Base-by-base conservation (phyloP, 2,113 vertebrate genomes). In the Sphyrna mokarran region DNA sequence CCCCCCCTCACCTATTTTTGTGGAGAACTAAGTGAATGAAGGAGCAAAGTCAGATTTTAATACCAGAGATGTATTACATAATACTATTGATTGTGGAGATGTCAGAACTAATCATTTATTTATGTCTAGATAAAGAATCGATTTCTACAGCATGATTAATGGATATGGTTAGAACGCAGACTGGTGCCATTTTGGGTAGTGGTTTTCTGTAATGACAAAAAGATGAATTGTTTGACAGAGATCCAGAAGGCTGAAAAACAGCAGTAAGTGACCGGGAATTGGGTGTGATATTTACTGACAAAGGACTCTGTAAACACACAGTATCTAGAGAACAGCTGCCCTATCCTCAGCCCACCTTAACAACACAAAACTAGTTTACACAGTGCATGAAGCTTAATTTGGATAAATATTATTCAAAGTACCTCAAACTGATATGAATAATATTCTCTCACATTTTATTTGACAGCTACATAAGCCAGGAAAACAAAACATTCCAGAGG, bases 331-430 rank as follows among this genome's bases (percentile, higher is more conserved):
- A 98, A 97, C 98, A 98, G 97, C 97, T 98, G 97, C 61, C 95
- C 96, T 72, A 96, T 97, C 95, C 48, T 61, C 61, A 87, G 95
- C 37, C 80, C 78, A 97, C 97, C 96, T 96, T 96, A 96, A 96
- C 96, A 97, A 97, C 97, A 97, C 61, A 96, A 97, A 97, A 87
- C 96, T 43, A 94, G 80, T 97, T 98, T 97, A 97, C 97, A 98
- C 96, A 98, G 97, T 96, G 98, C 98, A 98, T 97, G 96, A 95
- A 0, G 96, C 97, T 96, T 98, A 97, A 97, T 97, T 98, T 97
- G 96, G 96, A 96, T 97, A 98, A 98, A 98, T 97, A 98, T 95
- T 96, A 96, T 96, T 95, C 96, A 96, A 97, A 97, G 97, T 97
- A 96, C 95, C 97, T 96, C 95, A 0, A 58, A 97, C 95, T 91